Percentiles rank a stretch among this genome's conserved stretches.
Evolutionary conservation across 2,797 vertebrate genomes (phyloP).

Genomic region (Galaxias olidus): DNA sequence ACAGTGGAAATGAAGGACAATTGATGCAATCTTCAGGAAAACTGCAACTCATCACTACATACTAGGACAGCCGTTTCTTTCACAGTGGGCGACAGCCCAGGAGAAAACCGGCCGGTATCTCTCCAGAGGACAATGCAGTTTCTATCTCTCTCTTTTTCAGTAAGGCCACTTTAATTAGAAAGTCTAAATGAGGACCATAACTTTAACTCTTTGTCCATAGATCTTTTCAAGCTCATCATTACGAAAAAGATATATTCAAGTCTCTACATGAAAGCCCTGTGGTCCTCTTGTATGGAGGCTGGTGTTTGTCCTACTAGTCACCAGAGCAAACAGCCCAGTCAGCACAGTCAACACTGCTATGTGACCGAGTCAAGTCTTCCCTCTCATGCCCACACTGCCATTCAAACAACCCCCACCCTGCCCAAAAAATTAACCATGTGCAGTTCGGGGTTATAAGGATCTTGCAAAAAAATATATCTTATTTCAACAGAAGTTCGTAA

Average conservation of each 20-base stretch:
- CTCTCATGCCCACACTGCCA: conserved; percentile 76
- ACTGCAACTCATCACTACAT: conserved; percentile 82
- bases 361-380: conserved; percentile 87
- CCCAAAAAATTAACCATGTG: conserved; percentile 67
- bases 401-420: conserved; percentile 70
- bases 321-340: conserved; percentile 83
- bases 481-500: conserved; percentile 74
- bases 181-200: conserved; percentile 82
- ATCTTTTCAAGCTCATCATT: conserved; percentile 61
- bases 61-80: conserved; percentile 62
- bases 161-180: conserved; percentile 97
- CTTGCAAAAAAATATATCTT: conserved; percentile 68
- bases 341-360: conserved; percentile 85
- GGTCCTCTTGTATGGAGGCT: conserved; percentile 76
- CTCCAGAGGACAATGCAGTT: conserved; percentile 77
- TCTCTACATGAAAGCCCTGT: conserved; percentile 77
- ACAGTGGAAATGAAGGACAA: conserved; percentile 53
- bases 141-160: conserved; percentile 62
- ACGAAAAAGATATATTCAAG: conserved; percentile 44
- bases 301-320: conserved; percentile 72
- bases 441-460: conserved; percentile 70
- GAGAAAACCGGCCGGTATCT: conserved; percentile 66
- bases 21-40: conserved; percentile 64
- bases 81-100: conserved; percentile 69
- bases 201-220: conserved; percentile 75